Evolutionary conservation across 2,888 invertebrate genomes (phyloP).

Genomic region (Dryomyza anilis): DNA sequence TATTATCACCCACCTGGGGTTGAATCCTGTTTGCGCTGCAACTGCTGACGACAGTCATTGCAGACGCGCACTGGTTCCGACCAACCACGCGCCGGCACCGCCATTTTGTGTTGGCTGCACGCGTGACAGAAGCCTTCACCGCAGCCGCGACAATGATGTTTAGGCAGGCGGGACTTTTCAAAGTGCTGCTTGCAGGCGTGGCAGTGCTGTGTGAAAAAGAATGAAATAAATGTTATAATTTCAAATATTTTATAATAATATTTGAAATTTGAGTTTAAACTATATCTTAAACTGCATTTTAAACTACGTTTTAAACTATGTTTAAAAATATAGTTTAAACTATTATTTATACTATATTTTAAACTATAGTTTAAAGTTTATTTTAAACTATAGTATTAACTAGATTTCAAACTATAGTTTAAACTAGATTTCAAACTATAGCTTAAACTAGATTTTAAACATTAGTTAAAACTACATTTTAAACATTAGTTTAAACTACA

Average conservation of each 20-base stretch:
- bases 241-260: conserved; percentile 5
- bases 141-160: conserved; percentile 79
- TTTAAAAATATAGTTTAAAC: too few relatives aligned
- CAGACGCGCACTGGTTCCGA: conserved; percentile 74
- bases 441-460: too few relatives aligned
- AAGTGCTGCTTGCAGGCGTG: conserved; percentile 69
- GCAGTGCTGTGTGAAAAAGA: conserved; percentile 64
- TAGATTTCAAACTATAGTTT: too few relatives aligned
- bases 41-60: conserved; percentile 66
- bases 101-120: conserved; percentile 71
- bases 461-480: too few relatives aligned
- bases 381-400: too few relatives aligned
- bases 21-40: conserved; percentile 48
- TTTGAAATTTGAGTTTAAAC: too few relatives aligned
- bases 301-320: too few relatives aligned
- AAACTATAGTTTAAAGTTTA: too few relatives aligned
- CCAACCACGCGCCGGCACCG: conserved; percentile 78
- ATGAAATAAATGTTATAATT: background rate
- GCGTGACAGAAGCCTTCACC: conserved; percentile 79
- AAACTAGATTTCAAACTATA: too few relatives aligned
- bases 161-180: conserved; percentile 64
- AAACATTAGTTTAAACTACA: too few relatives aligned
- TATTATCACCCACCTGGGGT: conserved; percentile 46
- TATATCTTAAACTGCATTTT: background rate
- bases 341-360: too few relatives aligned